Percentiles rank a stretch among this genome's conserved stretches.
Conservation (phyloP, 2,797 vertebrate species). For the Argentina silus region DNA sequence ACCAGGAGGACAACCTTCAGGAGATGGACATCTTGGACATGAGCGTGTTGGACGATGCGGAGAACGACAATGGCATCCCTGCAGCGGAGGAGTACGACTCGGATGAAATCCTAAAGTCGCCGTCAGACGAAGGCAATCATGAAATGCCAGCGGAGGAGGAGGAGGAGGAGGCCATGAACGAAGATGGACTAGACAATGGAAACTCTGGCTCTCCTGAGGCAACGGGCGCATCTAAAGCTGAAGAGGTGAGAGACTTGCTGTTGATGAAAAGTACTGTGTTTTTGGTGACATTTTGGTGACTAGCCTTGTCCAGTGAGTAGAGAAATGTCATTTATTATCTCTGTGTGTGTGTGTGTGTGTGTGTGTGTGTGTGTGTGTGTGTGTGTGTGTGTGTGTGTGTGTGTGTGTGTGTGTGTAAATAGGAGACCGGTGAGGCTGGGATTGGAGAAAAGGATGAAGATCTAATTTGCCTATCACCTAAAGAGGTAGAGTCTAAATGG, state of each 20-base stretch:
- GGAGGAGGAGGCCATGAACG: constrained; percentile 32
- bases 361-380: no score
- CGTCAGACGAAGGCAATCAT: constrained; percentile 72
- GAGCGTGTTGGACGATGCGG: constrained; percentile 86
- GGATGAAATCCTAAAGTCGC: constrained; percentile 70
- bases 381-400: no score
- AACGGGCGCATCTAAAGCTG: constrained; percentile 45
- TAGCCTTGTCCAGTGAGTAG: no score
- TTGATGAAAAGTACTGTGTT: not conserved
- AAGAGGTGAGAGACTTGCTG: constrained; percentile 50
- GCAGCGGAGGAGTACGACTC: constrained; percentile 80
- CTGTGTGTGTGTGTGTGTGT: no score
- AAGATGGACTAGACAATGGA: constrained; percentile 49
- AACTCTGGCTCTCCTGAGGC: constrained; percentile 30
- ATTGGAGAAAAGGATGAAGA: constrained; percentile 53
- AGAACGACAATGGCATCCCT: constrained; percentile 81
- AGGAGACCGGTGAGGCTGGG: constrained; percentile 12
- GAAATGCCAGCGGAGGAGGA: constrained; percentile 39
- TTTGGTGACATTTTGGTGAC: no score
- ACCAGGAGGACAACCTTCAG: constrained; percentile 84
- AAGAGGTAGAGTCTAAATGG: constrained; percentile 48
- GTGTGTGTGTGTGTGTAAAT: no score
- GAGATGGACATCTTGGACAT: constrained; percentile 91
- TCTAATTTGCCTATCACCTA: constrained; percentile 37
- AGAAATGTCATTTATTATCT: no score